Evolutionary conservation across 2,888 invertebrate species (phyloP).

Genomic region (Gymnocheta viridis): DNA sequence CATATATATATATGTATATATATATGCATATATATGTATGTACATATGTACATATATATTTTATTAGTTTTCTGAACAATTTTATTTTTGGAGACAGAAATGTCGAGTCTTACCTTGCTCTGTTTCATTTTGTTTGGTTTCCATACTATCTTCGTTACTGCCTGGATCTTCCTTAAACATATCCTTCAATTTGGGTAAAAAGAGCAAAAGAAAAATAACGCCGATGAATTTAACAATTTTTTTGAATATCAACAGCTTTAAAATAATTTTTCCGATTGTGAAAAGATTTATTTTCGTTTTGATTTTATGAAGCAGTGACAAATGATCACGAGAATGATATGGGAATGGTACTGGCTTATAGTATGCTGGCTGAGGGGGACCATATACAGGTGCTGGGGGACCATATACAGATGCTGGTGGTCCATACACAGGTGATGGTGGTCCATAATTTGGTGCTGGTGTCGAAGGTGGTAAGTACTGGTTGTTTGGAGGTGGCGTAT

Average conservation of each 20-base stretch:
- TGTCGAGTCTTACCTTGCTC: conserved; percentile 74
- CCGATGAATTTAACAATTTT: conserved; percentile 91
- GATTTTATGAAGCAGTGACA: conserved; percentile 86
- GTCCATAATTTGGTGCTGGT: conserved; percentile 82
- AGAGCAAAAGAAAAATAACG: conserved; percentile 88
- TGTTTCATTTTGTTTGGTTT: conserved; percentile 74
- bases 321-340: conserved; percentile 76
- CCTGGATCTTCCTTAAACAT: conserved; percentile 75
- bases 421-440: conserved; percentile 80
- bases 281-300: conserved; percentile 88
- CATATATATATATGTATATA: not conserved
- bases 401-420: conserved; percentile 81
- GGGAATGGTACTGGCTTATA: conserved; percentile 73
- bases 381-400: conserved; percentile 81
- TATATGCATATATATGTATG: too few species aligned
- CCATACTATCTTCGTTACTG: conserved; percentile 75
- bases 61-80: not conserved
- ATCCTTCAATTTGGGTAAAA: conserved; percentile 86
- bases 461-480: conserved; percentile 74
- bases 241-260: conserved; percentile 91
- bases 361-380: conserved; percentile 59
- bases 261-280: conserved; percentile 88
- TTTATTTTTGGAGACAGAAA: not conserved
- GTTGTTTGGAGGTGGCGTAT: conserved; percentile 72
- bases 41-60: not conserved